phyloP scores from a whole-genome alignment of 2,113 vertebrate species.

The Lampris megalopsis region DNA sequence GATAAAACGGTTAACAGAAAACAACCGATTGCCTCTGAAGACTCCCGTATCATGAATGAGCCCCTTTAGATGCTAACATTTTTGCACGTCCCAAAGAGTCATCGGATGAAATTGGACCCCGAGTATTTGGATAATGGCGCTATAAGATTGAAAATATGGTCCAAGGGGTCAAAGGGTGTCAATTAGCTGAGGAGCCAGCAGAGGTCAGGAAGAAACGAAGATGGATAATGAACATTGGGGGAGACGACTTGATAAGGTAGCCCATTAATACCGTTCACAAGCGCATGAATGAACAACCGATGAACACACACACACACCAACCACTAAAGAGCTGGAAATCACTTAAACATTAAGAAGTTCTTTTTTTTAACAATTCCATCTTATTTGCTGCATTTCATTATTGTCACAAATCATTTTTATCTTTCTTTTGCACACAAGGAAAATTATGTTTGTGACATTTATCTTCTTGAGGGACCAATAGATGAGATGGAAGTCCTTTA shows the following conservation, averaged over 20 bases:
- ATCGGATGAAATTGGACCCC: constrained; percentile 72
- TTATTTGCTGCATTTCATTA: constrained; percentile 19
- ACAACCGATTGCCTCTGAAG: constrained; percentile 19
- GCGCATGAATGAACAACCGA: neutral
- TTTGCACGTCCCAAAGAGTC: constrained; percentile 12
- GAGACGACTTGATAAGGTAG: constrained; percentile 45
- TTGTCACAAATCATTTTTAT: neutral
- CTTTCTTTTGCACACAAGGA: constrained; percentile 14
- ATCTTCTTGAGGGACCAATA: constrained; percentile 61
- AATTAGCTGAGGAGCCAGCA: constrained; percentile 62
- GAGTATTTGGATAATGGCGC: constrained; percentile 64
- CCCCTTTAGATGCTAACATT: neutral
- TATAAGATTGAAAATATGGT: constrained; percentile 77
- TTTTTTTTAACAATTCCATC: constrained; percentile 11
- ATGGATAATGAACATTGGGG: constrained; percentile 25
- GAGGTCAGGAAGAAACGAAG: constrained; percentile 24
- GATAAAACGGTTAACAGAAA: constrained; percentile 6
- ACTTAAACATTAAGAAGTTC: constrained; percentile 16
- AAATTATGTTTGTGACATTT: constrained; percentile 8
- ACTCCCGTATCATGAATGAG: constrained; percentile 1
- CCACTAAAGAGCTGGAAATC: constrained; percentile 32
- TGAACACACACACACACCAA: constrained; percentile 4
- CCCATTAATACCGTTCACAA: constrained; percentile 35
- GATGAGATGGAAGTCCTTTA: constrained; percentile 49
- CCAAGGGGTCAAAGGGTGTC: constrained; percentile 68